Base-by-base conservation (phyloP, 2,888 invertebrate genomes). In the Schizaphis graminum region DNA sequence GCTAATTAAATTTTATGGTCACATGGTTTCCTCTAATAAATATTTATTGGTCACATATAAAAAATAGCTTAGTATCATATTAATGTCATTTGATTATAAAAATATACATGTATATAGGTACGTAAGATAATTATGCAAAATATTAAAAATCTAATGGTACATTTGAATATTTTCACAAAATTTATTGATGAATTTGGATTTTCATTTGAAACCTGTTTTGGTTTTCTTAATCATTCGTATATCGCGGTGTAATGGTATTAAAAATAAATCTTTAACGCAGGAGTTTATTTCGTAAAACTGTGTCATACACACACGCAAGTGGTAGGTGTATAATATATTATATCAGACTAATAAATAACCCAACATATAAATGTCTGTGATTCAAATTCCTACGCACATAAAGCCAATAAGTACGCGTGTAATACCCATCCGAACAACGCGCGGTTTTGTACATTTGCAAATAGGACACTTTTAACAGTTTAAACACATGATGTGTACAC, bases 171-270 rank as follows among this genome's bases (percentile, higher is more conserved):
- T 89, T 88, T 89, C 49, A 89, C 41, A 35, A 35, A 89, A 88
- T 89, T 89, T 93, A 89, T 89, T 57, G 41, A 89, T 56, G 41
- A 57, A 89, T 88, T 93, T 16, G 35, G 67, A 89, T 93, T 67
- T 92, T 92, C 41, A 56, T 93, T 44, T 24, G 35, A 93, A 93
- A 93, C 93, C 89, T 44, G 93, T 93, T 93, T 67, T 67, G 61
- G 67, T 61, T 53, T 24, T 84, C 26, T 41, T 53, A 47, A 61
- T n/a, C 24, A 57, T 92, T 92, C 44, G 57, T 57, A 26, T 67
- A 56, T 11, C 35, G n/a, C 41, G 41, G 26, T 21, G 91, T 24
- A 44, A 44, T 53, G 16, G 21, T 47, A 41, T 77, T 41, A 21
- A 91, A 53, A 84, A 77, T 61, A n/a, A 47, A 21, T 35, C 41